A percentile compares a stretch with the other conserved stretches of the same genome.
Conservation (phyloP, 64 coral and sea anemone genomes). For the Cladopsammia gracilis region DNA sequence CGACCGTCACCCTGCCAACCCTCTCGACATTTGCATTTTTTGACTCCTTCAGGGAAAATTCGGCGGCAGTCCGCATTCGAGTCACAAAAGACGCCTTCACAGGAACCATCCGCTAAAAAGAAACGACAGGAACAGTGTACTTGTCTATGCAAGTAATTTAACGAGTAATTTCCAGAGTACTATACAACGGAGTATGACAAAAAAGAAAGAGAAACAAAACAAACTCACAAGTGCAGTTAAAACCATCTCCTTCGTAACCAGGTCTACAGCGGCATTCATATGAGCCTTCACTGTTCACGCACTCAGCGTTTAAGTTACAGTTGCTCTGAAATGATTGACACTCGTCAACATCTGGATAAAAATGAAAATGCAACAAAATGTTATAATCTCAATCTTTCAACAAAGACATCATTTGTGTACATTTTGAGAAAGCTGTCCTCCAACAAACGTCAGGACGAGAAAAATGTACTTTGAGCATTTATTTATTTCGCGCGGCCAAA, state of each 20-base stretch:
- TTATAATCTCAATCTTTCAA: too few species aligned
- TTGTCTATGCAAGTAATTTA: too few species aligned
- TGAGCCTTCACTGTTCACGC: background rate
- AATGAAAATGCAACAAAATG: background rate
- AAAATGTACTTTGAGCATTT: too few species aligned
- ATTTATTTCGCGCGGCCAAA: too few species aligned
- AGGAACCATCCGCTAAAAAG: slow-evolving; percentile 65
- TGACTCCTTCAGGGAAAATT: slow-evolving; percentile 15
- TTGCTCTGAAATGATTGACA: background rate
- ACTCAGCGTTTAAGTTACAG: background rate
- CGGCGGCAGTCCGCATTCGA: slow-evolving; percentile 56
- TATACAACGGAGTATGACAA: background rate
- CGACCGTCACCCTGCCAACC: slow-evolving; percentile 41
- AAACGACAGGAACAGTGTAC: too few species aligned
- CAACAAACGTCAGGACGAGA: too few species aligned
- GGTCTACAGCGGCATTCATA: background rate
- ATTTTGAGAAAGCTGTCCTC: too few species aligned
- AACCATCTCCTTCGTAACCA: slow-evolving; percentile 22
- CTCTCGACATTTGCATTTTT: slow-evolving; percentile 28
- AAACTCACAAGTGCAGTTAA: background rate
- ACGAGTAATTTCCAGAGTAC: too few species aligned
- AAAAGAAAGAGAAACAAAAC: too few species aligned
- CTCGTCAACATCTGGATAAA: slow-evolving; percentile 1
- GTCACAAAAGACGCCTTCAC: slow-evolving; percentile 55
- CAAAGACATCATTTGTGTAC: too few species aligned